Conservation (phyloP, 2,888 invertebrate genomes). For the Rhimphoctona megacephalus region DNA sequence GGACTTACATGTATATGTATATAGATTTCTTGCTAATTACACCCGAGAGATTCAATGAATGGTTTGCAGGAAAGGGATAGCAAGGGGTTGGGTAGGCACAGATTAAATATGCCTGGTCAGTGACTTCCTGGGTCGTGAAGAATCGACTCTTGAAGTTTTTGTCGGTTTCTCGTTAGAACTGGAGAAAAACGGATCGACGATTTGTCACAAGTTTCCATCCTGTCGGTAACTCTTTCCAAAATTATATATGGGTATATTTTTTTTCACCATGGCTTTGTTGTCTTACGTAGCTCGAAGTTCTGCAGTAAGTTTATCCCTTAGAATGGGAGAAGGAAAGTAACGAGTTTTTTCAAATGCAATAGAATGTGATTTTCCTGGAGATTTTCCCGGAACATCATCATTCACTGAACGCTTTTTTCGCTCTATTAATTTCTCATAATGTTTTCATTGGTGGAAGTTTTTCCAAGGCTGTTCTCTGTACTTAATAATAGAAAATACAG, state of each 20-base stretch:
- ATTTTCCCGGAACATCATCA: not conserved
- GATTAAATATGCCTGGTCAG: slow-evolving; percentile 60
- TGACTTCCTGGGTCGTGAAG: slow-evolving; percentile 17
- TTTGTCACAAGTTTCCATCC: slow-evolving; percentile 12
- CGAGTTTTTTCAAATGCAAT: not conserved
- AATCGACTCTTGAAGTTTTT: slow-evolving; percentile 45
- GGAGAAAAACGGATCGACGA: not conserved
- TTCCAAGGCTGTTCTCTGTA: not conserved
- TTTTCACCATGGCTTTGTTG: not conserved
- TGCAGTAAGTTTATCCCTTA: not conserved
- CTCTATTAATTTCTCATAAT: not conserved
- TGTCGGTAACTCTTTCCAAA: not conserved
- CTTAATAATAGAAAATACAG: not conserved
- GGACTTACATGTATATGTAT: slow-evolving; percentile 14
- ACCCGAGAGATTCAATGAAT: slow-evolving; percentile 50
- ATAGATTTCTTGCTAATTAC: slow-evolving; percentile 59
- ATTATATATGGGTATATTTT: not conserved
- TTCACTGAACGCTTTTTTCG: not conserved
- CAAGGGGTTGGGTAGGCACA: slow-evolving; percentile 9
- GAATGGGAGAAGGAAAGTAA: not conserved
- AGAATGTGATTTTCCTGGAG: not conserved
- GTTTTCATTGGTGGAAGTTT: not conserved
- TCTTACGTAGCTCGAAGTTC: not conserved
- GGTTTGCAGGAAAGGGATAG: not conserved
- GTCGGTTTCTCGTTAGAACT: not conserved